Base-by-base conservation (phyloP, 2,888 invertebrate species). In the Tenthredo livida region DNA sequence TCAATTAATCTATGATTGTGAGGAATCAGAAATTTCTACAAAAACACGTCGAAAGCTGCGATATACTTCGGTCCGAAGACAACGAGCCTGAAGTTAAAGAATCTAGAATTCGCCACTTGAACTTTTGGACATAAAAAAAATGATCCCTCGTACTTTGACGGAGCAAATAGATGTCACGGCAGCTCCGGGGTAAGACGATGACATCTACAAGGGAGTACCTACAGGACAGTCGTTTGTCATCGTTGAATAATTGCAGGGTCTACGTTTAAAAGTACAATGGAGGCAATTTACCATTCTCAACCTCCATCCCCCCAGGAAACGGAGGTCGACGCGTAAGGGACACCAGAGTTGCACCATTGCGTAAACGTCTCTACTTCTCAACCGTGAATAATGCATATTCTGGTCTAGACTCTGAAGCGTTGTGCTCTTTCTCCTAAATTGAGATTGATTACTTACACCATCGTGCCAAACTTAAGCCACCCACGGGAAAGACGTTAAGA, bases 201-300 rank as follows among this genome's bases (percentile, higher is more conserved):
- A 65, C 50, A 83, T 47, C 67, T 47, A 47, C 67, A 43, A 33
- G 7, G 58, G 21, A 40, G 61, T 33, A 47, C 47, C 47, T 47
- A 67, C 29, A 2, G 88, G 88, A 88, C 88, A 88, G 88, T 90
- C 91, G 89, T 91, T 91, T 91, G 90, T 91, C 91, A 91, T 91
- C 89, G 89, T 87, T 90, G 90, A 91, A 90, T 91, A 91, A 91
- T 91, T 89, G 89, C 87, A 88, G 89, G 87, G 87, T 88, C 86
- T 88, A 84, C 88, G 89, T 90, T 91, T 91, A 90, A 91, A 91
- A 91, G 89, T 91, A 80, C 80, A 80, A 80, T 80, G 61, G 80
- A 58, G 80, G 80, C 58, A 80, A 80, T 80, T 61, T 61, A 80
- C 40, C 61, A 80, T 80, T 21, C 61, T 40, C 40, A 25, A 33